Conservation (phyloP, 2,797 vertebrate genomes). For the Luscinia megarhynchos region DNA sequence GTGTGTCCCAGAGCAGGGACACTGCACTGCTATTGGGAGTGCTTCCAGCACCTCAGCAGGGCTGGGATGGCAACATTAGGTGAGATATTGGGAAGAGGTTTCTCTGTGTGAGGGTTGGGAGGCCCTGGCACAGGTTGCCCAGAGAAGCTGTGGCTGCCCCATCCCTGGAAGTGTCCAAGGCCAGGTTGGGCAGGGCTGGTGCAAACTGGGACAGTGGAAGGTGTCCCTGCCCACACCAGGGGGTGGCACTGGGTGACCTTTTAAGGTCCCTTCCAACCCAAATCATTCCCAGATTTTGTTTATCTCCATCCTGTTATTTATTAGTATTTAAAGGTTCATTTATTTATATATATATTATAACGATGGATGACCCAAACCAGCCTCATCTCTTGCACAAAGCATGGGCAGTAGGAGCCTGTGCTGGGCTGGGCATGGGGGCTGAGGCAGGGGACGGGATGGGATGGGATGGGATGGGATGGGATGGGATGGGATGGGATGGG, state of each 20-base stretch:
- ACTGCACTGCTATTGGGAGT: background rate
- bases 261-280: background rate
- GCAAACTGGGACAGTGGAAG: fast-evolving
- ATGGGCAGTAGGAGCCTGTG: fast-evolving
- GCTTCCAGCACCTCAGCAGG: background rate
- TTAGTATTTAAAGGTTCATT: background rate
- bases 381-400: background rate
- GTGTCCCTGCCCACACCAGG: background rate
- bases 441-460: too few species aligned
- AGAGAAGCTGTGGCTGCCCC: background rate
- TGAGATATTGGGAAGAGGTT: background rate
- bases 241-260: background rate
- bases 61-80: background rate
- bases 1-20: background rate
- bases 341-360: background rate
- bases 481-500: too few species aligned
- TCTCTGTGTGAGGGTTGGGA: fast-evolving
- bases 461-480: fast-evolving
- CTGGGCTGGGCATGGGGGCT: too few species aligned
- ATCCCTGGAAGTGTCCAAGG: background rate
- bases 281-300: background rate
- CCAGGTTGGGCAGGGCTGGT: fast-evolving
- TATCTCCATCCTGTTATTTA: background rate
- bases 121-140: background rate
- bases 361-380: background rate